Evolutionary conservation across 1,140 invertebrate genomes (phyloP).

Genomic region (Doryteuthis pealeii): DNA sequence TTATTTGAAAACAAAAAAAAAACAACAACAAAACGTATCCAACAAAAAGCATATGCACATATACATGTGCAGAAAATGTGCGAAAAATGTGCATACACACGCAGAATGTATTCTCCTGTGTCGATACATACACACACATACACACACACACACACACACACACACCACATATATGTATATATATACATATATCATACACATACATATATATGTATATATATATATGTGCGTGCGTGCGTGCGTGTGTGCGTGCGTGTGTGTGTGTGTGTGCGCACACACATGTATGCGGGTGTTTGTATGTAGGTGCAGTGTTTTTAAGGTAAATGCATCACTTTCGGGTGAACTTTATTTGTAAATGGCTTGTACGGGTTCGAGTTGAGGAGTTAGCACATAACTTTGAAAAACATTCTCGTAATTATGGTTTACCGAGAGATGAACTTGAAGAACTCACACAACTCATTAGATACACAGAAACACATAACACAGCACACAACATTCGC

Average conservation of each 20-base stretch:
- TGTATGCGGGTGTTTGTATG: background rate
- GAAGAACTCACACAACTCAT: no score
- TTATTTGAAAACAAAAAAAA: conserved; percentile 10
- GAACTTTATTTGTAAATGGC: no score
- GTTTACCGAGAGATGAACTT: no score
- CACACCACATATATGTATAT: conserved; percentile 3
- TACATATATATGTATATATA: conserved; percentile 16
- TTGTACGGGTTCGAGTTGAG: no score
- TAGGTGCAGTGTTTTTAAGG: background rate
- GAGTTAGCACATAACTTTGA: no score
- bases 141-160: conserved; percentile 2
- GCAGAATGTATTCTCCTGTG: no score
- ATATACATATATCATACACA: no score
- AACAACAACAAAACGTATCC: conserved; percentile 13
- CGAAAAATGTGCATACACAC: no score
- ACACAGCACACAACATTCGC: background rate
- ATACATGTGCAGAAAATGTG: conserved; percentile 6
- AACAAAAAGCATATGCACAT: conserved; percentile 8
- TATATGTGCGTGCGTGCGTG: background rate
- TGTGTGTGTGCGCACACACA: conserved; percentile 7
- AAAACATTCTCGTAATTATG: no score
- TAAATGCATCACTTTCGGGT: no score
- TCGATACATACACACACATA: conserved; percentile 14
- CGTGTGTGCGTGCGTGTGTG: background rate
- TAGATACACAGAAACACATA: conserved; percentile 10